Evolutionary conservation across 1,140 invertebrate genomes (phyloP).

Genomic region (Orchestia grillus): DNA sequence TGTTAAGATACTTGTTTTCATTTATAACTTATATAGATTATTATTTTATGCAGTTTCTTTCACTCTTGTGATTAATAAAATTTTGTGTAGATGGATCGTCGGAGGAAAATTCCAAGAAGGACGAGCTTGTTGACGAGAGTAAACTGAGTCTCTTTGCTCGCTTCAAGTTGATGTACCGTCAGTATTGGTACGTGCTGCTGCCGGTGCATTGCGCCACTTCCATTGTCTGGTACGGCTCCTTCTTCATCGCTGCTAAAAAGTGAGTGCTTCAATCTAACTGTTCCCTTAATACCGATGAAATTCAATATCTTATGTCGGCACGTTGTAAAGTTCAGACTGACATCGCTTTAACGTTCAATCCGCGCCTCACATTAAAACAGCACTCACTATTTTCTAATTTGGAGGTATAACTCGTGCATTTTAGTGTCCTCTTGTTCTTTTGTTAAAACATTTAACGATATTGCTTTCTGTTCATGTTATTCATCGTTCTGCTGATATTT

Average conservation of each 20-base stretch:
- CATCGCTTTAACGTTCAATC: too few species aligned
- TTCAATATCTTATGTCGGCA: too few species aligned
- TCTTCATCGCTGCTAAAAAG: conserved; percentile 90
- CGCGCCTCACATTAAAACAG: too few species aligned
- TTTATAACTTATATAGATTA: background rate
- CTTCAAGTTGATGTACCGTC: conserved; percentile 91
- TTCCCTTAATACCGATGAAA: too few species aligned
- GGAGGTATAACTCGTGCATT: too few species aligned
- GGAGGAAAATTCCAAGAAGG: background rate
- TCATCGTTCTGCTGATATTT: too few species aligned
- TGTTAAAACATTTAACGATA: too few species aligned
- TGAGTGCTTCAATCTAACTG: conserved; percentile 75
- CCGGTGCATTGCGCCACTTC: conserved; percentile 92
- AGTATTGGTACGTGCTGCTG: conserved; percentile 94
- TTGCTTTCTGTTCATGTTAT: too few species aligned
- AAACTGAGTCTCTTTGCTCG: conserved; percentile 79
- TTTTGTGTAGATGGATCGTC: background rate
- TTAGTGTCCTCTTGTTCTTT: too few species aligned
- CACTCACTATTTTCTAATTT: too few species aligned
- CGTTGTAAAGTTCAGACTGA: too few species aligned
- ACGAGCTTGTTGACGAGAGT: conserved; percentile 53
- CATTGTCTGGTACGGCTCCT: conserved; percentile 84
- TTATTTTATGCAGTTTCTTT: background rate
- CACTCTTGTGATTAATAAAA: background rate
- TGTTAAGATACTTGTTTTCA: too few species aligned